phyloP scores from a whole-genome alignment of 1,140 invertebrate species.

The Chrysomallon squamiferum region DNA sequence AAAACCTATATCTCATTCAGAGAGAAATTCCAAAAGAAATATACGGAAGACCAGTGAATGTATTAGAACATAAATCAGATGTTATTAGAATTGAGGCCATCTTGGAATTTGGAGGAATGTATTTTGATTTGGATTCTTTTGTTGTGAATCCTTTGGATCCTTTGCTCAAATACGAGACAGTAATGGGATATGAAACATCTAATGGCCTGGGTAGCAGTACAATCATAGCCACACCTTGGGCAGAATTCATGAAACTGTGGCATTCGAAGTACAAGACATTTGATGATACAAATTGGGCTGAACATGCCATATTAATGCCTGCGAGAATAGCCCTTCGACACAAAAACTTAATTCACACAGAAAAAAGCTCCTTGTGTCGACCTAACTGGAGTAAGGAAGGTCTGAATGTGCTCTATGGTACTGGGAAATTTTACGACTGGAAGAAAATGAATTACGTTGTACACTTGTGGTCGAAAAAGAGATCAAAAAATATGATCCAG shows the following conservation, averaged over 20 bases:
- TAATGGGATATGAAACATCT: not conserved
- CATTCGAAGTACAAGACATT: not conserved
- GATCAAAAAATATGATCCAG: not conserved
- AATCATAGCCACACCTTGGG: not conserved
- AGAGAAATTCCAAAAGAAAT: not conserved
- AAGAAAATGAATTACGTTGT: not conserved
- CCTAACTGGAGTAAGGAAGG: not conserved
- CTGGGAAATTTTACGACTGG: not conserved
- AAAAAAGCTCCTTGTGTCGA: not conserved
- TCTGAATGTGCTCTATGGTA: not conserved
- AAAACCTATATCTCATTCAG: not conserved
- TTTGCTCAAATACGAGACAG: not conserved
- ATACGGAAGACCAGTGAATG: not conserved
- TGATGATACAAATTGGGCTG: not conserved
- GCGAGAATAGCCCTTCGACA: not conserved
- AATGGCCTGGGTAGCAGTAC: not conserved
- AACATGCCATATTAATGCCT: not conserved
- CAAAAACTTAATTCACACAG: conserved; percentile 1
- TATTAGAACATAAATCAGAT: not conserved
- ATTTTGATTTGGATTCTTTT: not conserved
- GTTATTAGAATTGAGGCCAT: not conserved
- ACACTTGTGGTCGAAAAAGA: not conserved
- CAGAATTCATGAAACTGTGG: not conserved
- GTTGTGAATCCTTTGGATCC: not conserved
- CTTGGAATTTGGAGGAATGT: not conserved